Evolutionary conservation across 2,888 invertebrate genomes (phyloP).

Genomic region (Andrena dorsata): DNA sequence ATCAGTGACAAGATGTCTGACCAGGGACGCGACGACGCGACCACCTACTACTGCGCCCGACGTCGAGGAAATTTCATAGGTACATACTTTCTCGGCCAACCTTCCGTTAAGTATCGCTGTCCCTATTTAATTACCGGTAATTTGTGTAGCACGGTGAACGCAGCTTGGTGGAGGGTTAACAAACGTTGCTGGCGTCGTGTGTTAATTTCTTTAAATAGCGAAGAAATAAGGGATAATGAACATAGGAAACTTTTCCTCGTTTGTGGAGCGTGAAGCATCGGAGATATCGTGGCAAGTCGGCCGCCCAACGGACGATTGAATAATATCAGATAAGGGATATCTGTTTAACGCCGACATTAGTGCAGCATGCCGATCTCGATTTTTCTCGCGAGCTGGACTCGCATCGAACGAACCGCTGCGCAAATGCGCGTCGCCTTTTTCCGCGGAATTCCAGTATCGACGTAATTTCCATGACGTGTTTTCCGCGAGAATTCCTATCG

Average conservation of each 20-base stretch:
- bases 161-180: too few relatives aligned
- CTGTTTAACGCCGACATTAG: slow-evolving; percentile 36
- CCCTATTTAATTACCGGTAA: background rate
- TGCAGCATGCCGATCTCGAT: slow-evolving; percentile 33
- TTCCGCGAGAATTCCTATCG: background rate
- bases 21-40: slow-evolving; percentile 11
- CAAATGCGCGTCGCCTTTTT: slow-evolving; percentile 10
- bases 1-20: slow-evolving; percentile 61
- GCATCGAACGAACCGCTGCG: slow-evolving; percentile 31
- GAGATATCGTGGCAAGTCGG: slow-evolving; percentile 25
- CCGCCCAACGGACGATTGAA: slow-evolving; percentile 33
- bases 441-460: slow-evolving; percentile 28
- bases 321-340: slow-evolving; percentile 54
- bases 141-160: background rate
- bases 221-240: background rate
- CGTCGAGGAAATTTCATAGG: background rate
- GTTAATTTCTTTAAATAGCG: too few relatives aligned
- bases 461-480: slow-evolving; percentile 25
- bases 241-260: background rate
- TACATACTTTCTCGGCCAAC: background rate
- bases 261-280: background rate
- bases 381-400: slow-evolving; percentile 10
- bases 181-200: too few relatives aligned
- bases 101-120: background rate
- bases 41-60: background rate